phyloP scores from a whole-genome alignment of 2,797 vertebrate genomes.

The Cryptoblepharus egeriae region DNA sequence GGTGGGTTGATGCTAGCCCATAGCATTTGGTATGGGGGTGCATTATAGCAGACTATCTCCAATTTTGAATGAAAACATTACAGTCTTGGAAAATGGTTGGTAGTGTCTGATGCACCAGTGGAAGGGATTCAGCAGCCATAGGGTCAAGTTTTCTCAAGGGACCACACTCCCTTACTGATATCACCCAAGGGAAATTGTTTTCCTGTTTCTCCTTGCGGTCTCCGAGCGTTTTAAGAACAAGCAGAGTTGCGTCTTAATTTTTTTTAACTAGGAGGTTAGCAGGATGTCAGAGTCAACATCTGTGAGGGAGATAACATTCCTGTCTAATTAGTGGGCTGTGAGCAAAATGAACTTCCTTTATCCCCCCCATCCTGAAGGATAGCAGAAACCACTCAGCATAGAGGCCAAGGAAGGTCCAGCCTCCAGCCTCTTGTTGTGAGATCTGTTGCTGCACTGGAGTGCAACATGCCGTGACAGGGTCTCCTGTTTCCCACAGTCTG shows the following conservation, averaged over 20 bases:
- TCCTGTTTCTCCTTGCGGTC: conserved; percentile 43
- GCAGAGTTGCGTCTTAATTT: conserved; percentile 33
- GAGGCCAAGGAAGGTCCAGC: conserved; percentile 8
- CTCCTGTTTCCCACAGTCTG: conserved; percentile 18
- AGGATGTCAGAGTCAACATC: conserved; percentile 70
- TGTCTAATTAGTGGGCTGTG: conserved; percentile 62
- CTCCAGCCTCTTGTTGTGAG: background rate
- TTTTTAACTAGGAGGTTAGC: conserved; percentile 59
- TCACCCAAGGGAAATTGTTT: conserved; percentile 14
- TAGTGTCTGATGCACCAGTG: background rate
- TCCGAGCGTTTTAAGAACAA: conserved; percentile 61
- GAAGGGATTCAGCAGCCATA: background rate
- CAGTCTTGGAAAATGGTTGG: background rate
- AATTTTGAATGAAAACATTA: background rate
- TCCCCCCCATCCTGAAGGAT: conserved; percentile 10
- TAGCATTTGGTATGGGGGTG: no score
- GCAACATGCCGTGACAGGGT: background rate
- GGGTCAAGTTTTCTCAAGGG: background rate
- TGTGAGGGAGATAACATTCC: conserved; percentile 74
- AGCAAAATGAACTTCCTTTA: conserved; percentile 69
- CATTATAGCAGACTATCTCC: no score
- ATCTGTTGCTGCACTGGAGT: background rate
- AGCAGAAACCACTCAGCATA: background rate
- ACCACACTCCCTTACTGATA: background rate
- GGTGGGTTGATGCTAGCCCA: no score